phyloP scores from a whole-genome alignment of 2,888 invertebrate species.

The Rotaria sp. region DNA sequence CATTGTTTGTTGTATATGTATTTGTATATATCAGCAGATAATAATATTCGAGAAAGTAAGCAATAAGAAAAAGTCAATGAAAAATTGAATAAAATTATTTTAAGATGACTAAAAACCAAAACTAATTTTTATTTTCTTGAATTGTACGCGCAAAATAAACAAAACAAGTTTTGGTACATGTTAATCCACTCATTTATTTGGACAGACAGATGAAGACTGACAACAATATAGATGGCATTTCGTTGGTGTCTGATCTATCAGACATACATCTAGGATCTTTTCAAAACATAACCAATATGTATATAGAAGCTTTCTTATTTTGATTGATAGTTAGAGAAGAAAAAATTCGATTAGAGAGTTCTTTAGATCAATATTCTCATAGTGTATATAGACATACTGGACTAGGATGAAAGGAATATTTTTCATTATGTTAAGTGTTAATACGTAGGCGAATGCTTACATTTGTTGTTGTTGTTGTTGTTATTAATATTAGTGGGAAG shows the following conservation, averaged over 20 bases:
- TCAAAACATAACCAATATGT: background rate
- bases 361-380: background rate
- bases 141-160: background rate
- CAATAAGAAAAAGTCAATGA: no score
- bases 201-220: background rate
- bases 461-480: background rate
- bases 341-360: background rate
- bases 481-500: background rate
- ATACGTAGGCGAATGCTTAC: background rate
- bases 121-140: no score
- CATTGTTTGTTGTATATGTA: background rate
- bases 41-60: no score
- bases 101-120: no score
- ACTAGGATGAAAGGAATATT: background rate
- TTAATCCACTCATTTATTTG: no score
- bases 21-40: background rate
- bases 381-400: background rate
- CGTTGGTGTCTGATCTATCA: background rate
- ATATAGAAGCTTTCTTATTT: background rate
- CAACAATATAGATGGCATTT: background rate
- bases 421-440: background rate
- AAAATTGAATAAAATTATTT: no score
- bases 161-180: background rate
- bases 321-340: background rate
- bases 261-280: background rate